A percentile compares a stretch with the other conserved stretches of the same genome.
These are phyloP conservation scores for Chelidonichthys spinosus DNA, from an alignment of 2,797 vertebrate species.

Conservation along the genomic window DNA sequence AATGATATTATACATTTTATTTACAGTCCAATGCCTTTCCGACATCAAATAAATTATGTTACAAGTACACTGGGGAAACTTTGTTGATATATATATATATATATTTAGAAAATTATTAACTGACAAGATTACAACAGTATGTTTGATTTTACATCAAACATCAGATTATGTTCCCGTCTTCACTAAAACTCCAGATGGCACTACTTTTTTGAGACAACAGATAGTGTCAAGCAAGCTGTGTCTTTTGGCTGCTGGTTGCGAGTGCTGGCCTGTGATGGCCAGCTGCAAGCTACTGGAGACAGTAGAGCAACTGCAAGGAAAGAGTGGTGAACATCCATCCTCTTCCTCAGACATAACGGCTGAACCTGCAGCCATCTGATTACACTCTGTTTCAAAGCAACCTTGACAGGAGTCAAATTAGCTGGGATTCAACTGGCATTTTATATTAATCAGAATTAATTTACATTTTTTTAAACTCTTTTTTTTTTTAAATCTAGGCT, in stretches of 20 bases:
- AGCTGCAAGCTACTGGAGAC: background rate
- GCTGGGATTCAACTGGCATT: background rate
- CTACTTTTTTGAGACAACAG: background rate
- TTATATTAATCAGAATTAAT: background rate
- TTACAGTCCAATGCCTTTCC: no score
- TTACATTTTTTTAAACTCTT: background rate
- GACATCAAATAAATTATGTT: background rate
- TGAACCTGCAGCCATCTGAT: background rate
- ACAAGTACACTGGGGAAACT: background rate
- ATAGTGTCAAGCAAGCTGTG: constrained; percentile 19
- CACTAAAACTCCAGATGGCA: constrained; percentile 42
- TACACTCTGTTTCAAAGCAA: background rate
- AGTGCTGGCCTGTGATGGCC: constrained; percentile 2
- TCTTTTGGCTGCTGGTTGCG: constrained; percentile 17
- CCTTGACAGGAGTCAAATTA: background rate
- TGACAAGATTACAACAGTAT: background rate
- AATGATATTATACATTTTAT: background rate
- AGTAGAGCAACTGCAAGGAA: background rate
- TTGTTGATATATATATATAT: no score
- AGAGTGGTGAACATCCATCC: background rate
- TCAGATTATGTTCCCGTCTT: constrained; percentile 26
- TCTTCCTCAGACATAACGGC: background rate
- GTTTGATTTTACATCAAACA: constrained; percentile 2
- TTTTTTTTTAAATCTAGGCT: background rate
- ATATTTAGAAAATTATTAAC: no score